Conservation (phyloP, 2,113 vertebrate genomes). For the Anolis carolinensis region DNA sequence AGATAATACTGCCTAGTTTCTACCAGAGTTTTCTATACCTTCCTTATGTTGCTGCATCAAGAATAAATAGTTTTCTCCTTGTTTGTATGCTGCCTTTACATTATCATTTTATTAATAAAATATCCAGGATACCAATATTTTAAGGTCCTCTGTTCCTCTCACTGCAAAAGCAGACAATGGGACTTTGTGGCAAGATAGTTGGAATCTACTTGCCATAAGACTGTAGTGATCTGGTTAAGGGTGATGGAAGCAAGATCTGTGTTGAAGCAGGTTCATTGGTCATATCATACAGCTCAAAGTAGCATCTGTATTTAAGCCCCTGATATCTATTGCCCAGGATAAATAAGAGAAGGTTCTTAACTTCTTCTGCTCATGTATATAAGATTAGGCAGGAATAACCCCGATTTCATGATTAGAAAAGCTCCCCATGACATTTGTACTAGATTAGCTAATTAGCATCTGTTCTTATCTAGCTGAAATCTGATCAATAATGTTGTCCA, state of each 20-base stretch:
- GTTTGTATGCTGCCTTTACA: background rate
- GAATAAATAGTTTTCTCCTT: background rate
- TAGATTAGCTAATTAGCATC: background rate
- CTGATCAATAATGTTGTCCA: background rate
- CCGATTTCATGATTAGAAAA: background rate
- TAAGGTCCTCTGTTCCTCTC: background rate
- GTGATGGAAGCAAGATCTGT: too few species aligned
- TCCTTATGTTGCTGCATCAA: background rate
- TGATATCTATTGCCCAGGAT: background rate
- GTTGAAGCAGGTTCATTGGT: too few species aligned
- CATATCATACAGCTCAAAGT: background rate
- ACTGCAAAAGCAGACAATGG: background rate
- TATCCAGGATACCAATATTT: background rate
- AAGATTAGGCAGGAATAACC: background rate
- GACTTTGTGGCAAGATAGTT: too few species aligned
- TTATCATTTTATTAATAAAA: background rate
- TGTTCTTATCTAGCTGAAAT: background rate
- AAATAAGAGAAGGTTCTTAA: background rate
- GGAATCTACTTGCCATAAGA: too few species aligned
- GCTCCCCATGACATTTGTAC: background rate
- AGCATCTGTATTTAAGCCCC: background rate
- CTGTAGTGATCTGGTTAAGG: too few species aligned
- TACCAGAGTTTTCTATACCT: background rate
- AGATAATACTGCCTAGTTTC: background rate
- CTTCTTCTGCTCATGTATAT: background rate